phyloP scores from a whole-genome alignment of 2,888 invertebrate genomes.

The Gortyna flavago region DNA sequence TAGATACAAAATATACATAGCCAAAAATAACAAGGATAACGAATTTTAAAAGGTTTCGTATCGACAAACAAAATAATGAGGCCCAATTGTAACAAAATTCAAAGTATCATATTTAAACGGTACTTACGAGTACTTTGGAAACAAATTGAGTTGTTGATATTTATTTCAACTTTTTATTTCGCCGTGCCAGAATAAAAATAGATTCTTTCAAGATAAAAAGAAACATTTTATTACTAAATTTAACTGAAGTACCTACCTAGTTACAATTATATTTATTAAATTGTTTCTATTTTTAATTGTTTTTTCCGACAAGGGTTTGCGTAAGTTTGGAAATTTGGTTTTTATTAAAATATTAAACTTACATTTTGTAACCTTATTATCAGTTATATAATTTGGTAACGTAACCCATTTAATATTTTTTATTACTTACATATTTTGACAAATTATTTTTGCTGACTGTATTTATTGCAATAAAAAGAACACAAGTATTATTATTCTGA shows the following conservation, averaged over 20 bases:
- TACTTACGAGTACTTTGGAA: slow-evolving; percentile 35
- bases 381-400: not conserved
- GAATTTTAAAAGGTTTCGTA: slow-evolving; percentile 43
- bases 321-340: not conserved
- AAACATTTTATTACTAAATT: not conserved
- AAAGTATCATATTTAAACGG: slow-evolving; percentile 36
- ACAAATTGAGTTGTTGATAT: slow-evolving; percentile 50
- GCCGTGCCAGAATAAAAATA: not conserved
- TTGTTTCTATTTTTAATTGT: not conserved
- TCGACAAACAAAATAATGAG: slow-evolving; percentile 55
- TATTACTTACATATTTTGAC: not conserved
- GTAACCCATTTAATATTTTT: no score
- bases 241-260: not conserved
- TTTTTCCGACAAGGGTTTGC: not conserved
- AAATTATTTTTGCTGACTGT: not conserved
- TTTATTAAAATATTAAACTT: not conserved
- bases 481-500: not conserved
- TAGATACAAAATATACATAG: slow-evolving; percentile 11
- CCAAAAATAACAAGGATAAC: slow-evolving; percentile 7
- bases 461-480: slow-evolving; percentile 25
- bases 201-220: not conserved
- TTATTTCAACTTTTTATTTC: slow-evolving; percentile 18
- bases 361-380: not conserved
- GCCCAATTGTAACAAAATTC: slow-evolving; percentile 39
- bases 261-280: not conserved